Percentiles rank a stretch among this genome's conserved stretches.
Conservation (phyloP, 2,797 vertebrate species). For the Carcharodon carcharias region DNA sequence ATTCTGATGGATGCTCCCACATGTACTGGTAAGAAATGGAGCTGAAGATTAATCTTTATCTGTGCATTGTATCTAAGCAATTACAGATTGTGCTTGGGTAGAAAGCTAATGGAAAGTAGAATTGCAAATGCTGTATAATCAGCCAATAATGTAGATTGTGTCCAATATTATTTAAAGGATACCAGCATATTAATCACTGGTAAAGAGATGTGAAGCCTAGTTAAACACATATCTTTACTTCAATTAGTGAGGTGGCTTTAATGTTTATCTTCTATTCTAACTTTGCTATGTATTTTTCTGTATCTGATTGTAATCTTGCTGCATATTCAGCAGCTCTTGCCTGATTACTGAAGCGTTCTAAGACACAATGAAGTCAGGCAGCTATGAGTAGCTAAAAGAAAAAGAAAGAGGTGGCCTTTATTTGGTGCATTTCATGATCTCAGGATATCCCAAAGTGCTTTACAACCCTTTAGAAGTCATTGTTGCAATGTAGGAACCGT, state of each 20-base stretch:
- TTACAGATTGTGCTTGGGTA: background rate
- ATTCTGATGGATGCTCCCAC: constrained; percentile 74
- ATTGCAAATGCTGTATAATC: background rate
- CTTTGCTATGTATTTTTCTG: background rate
- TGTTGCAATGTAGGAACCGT: background rate
- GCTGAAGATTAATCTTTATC: background rate
- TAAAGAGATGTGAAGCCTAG: background rate
- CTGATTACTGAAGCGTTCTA: background rate
- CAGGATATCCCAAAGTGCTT: background rate
- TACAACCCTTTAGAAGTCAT: background rate
- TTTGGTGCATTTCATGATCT: background rate
- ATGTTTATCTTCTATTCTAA: background rate
- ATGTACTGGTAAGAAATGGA: constrained; percentile 73
- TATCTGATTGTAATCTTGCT: background rate
- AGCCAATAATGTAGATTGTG: background rate
- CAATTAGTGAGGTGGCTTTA: background rate
- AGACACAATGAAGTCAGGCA: background rate
- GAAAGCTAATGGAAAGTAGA: background rate
- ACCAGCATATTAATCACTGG: background rate
- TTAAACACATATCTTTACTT: background rate
- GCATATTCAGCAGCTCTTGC: background rate
- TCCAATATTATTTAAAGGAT: background rate
- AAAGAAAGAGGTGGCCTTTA: background rate
- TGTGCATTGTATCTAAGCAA: background rate
- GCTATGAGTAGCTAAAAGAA: background rate